phyloP scores from a whole-genome alignment of 2,113 vertebrate species.

The Callipepla californica region DNA sequence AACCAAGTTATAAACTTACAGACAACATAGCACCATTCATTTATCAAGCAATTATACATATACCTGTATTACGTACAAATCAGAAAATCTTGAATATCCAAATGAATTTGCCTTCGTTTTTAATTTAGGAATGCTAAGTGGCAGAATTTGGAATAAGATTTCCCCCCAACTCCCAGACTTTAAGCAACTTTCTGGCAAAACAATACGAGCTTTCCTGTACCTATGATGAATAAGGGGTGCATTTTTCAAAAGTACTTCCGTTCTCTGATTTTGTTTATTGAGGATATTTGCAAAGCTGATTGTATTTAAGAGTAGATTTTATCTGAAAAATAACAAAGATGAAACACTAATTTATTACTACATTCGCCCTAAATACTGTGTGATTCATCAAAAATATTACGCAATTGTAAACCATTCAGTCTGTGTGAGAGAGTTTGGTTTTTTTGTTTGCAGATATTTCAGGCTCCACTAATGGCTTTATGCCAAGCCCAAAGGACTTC shows the following conservation, averaged over 20 bases:
- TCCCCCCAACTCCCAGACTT: neutral
- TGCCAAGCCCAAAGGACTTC: neutral
- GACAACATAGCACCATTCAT: neutral
- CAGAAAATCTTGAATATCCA: neutral
- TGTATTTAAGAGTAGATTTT: neutral
- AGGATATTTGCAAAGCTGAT: slow-evolving; percentile 7
- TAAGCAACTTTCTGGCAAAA: neutral
- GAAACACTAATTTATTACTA: neutral
- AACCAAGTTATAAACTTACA: neutral
- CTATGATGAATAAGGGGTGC: neutral
- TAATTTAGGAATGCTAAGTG: neutral
- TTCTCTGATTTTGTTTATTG: neutral
- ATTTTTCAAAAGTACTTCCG: neutral
- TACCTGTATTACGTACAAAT: neutral
- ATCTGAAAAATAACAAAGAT: neutral
- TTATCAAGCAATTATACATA: neutral
- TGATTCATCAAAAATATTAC: neutral
- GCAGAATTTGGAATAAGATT: neutral
- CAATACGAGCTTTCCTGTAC: neutral
- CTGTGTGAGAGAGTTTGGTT: neutral
- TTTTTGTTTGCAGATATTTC: neutral
- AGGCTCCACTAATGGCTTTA: neutral
- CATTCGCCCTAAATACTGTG: neutral
- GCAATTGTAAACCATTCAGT: neutral
- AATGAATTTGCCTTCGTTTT: neutral